Base-by-base conservation (phyloP, 1,140 invertebrate species). In the Pseudoatta argentina region DNA sequence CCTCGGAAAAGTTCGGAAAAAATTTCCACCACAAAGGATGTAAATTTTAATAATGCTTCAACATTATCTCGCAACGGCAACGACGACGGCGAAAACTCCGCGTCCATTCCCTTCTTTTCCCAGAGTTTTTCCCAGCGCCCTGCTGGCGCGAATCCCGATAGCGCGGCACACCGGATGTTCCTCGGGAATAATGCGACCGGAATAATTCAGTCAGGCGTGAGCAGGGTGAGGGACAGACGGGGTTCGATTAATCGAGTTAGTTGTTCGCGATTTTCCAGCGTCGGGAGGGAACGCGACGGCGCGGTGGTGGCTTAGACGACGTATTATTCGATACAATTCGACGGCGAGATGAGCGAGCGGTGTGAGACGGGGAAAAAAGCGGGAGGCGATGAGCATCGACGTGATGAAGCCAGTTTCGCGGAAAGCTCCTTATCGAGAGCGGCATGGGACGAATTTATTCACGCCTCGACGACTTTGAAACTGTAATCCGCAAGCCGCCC, bases 191-290 rank as follows among this genome's bases (percentile, higher is more conserved):
- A 89, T 75, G 66, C 73, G 51, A 73, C 67, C 86, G 78, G 75
- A 87, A 85, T 73, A 85, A 72, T 87, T 61, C 78, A 86, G 53
- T 78, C 85, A 30, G 48, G 85, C 85, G 73, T 61, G 64, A 87
- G 24, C 30, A 27, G 18, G 55, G 14, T 16, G 59, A 57, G 63
- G 53, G 39, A 16, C 34, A 21, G 21, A 53, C 64, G 67, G 69
- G 64, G 3, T 44, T 27, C 85, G 69, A 89, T 90, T 89, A 89
- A 88, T 90, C 87, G 88, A 90, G 71, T 88, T 83, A 75, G 21
- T 82, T 66, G 78, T 69, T 87, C 34, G 87, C 76, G 77, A 86
- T 83, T 86, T 88, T 83, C 71, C n/a, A 57, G 14, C 64, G 51
- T 16, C 12, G 16, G 1, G 39, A 30, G 4, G 21, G 24, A 59